Conservation (phyloP, 2,888 invertebrate genomes). For the Thecophora atra region DNA sequence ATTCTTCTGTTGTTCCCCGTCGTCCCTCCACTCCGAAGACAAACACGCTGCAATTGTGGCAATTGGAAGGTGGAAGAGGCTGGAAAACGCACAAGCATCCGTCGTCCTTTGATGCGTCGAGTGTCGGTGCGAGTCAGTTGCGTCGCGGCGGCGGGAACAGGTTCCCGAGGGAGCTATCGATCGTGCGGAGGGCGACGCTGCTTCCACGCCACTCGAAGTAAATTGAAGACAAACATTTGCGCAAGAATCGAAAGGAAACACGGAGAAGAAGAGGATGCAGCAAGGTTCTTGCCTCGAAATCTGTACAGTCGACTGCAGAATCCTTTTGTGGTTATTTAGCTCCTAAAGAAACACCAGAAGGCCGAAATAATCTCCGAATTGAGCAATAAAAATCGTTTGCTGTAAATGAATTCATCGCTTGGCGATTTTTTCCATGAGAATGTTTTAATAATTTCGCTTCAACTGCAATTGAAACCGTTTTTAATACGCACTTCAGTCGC, state of each 20-base stretch:
- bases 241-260: slow-evolving; percentile 24
- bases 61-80: background rate
- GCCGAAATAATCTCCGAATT: background rate
- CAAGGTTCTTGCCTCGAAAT: too few relatives aligned
- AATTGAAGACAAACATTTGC: slow-evolving; percentile 34
- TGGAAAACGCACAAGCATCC: background rate
- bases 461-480: too few relatives aligned
- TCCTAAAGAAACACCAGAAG: background rate
- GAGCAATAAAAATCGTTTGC: background rate
- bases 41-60: slow-evolving; percentile 13
- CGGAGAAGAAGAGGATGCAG: too few relatives aligned
- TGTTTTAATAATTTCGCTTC: too few relatives aligned
- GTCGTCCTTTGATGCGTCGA: slow-evolving; percentile 13
- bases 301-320: slow-evolving; percentile 24
- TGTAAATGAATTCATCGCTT: too few relatives aligned
- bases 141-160: slow-evolving; percentile 12
- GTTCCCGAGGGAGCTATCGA: background rate
- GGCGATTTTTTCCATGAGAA: too few relatives aligned
- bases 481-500: too few relatives aligned
- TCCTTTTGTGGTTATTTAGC: background rate
- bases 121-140: background rate
- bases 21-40: background rate
- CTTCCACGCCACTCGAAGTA: slow-evolving; percentile 6
- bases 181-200: too few relatives aligned
- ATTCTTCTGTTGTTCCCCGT: background rate